These are phyloP conservation scores for Crocodylus rhombifer DNA, from an alignment of 2,797 vertebrate species.

Conservation along the genomic window DNA sequence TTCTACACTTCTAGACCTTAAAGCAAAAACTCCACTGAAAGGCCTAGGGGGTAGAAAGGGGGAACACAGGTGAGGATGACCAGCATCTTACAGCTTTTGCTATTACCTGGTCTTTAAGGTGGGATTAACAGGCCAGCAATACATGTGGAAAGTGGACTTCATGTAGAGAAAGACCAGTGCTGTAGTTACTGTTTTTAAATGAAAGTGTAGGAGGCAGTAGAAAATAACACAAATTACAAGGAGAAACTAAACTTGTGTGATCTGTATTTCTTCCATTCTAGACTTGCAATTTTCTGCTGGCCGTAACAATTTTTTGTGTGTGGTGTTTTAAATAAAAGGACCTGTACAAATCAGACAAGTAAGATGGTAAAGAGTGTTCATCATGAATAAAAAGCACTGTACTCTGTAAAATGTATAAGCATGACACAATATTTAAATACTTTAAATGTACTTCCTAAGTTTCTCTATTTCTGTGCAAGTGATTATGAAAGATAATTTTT, in stretches of 20 bases:
- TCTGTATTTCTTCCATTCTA: neutral
- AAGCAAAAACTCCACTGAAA: neutral
- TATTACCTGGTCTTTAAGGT: neutral
- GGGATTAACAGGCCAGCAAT: neutral
- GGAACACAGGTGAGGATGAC: neutral
- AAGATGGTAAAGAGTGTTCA: fast-evolving
- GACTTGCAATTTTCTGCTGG: fast-evolving
- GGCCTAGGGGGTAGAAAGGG: neutral
- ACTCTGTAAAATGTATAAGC: neutral
- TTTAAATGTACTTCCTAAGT: neutral
- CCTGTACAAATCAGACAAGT: neutral
- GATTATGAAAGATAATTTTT: neutral
- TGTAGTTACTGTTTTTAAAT: neutral
- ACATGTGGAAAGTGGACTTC: neutral
- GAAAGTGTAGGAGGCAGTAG: neutral
- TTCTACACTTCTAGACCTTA: neutral
- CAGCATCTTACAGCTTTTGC: neutral
- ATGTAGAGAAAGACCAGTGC: neutral
- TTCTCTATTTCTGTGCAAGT: neutral
- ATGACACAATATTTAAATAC: neutral
- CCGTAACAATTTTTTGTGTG: fast-evolving
- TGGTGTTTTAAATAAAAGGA: neutral
- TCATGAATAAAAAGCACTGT: neutral
- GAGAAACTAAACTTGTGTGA: neutral
- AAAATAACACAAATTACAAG: neutral